Evolutionary conservation across 2,888 invertebrate genomes (phyloP), one percentile per base, ranked within the genome.

Genomic region (Nymphalis urticae): DNA sequence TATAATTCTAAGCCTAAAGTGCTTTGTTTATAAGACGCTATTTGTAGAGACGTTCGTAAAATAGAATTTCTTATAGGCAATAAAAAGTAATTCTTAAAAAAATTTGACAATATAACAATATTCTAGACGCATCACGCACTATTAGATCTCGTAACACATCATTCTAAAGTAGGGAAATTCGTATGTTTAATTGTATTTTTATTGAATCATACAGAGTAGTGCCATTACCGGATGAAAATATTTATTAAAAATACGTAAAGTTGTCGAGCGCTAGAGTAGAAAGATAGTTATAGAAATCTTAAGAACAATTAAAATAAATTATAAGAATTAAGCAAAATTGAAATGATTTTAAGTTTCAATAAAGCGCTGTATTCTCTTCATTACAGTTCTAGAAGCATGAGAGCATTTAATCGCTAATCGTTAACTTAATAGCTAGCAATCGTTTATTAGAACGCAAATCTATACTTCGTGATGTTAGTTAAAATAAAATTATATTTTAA

Each of bases 1-100:
- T 13, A 10, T 62, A 62, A 51, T 69, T 65, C 19, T 68, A 68
- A 63, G 63, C 27, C 62, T 62, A 58, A 48, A 61, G 32, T 27
- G 68, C 70, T 72, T 70, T 73, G 71, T 74, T 73, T 63, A 74
- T 71, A 68, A 48, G 32, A 71, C 24, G 24, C 70, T 72, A 51
- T 68, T 27, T 54, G 61, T 74, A 74, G 64, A 50, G 21, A 54
- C 47, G 56, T 53, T 70, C 58, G 54, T 63, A 21, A 24, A 60
- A 60, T 60, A 60, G 53, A 19, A 53, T 42, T 64, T 60, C 51
- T 54, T 60, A 79, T 75, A 72, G 78, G 83, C 84, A 83, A 71
- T 77, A 62, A 50, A 36, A 56, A 58, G 36, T 36, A 61, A 67
- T 62, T 67, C 48, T 66, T 67, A 67, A 56, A 56, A 65, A 58